A percentile compares a stretch with the other conserved stretches of the same genome.
Conservation (phyloP, 2,888 invertebrate species). For the Pinctada fucata region DNA sequence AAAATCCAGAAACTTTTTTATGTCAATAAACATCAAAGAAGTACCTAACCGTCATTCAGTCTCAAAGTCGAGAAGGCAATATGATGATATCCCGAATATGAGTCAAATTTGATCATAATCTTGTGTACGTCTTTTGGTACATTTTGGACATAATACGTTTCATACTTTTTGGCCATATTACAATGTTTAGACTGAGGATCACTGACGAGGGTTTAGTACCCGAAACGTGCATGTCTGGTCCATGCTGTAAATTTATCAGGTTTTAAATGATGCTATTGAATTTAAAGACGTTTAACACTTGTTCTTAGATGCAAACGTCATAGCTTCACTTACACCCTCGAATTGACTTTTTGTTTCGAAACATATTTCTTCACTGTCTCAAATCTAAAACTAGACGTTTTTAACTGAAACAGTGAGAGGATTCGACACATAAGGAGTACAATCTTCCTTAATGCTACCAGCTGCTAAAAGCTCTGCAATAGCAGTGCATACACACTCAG, state of each 20-base stretch:
- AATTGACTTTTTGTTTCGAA: constrained; percentile 30
- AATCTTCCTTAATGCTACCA: not conserved
- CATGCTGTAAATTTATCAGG: too few species aligned
- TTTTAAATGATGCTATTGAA: too few species aligned
- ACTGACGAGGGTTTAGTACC: too few species aligned
- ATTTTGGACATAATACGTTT: too few species aligned
- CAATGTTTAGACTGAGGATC: too few species aligned
- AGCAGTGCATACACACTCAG: not conserved
- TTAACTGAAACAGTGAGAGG: constrained; percentile 30
- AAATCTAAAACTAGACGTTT: constrained; percentile 32
- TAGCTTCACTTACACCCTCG: constrained; percentile 25
- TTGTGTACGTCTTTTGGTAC: too few species aligned
- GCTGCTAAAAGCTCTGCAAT: not conserved
- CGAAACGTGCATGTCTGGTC: too few species aligned
- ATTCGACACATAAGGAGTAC: constrained; percentile 17
- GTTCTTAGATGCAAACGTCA: constrained; percentile 4
- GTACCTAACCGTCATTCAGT: constrained; percentile 2
- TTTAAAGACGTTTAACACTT: too few species aligned
- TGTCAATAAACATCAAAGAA: not conserved
- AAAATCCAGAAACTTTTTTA: constrained; percentile 32
- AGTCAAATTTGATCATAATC: constrained; percentile 33
- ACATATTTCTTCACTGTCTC: constrained; percentile 34
- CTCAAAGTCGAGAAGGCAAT: not conserved
- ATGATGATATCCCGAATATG: constrained; percentile 35
- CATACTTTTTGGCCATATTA: too few species aligned